Base-by-base conservation (phyloP, 2,797 vertebrate species). In the Silurus lanzhouensis region DNA sequence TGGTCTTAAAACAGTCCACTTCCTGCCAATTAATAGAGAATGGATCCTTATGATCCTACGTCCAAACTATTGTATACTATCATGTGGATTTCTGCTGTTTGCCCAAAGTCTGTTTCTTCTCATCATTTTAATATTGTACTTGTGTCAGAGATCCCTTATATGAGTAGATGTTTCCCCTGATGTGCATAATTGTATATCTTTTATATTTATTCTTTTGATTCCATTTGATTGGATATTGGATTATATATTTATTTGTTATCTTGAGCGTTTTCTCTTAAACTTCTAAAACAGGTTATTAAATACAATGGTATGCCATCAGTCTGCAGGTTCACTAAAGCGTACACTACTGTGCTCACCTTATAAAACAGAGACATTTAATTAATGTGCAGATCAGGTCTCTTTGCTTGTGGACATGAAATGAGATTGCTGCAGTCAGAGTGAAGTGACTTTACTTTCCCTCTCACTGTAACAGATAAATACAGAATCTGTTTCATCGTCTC, bases 361-460 rank as follows among this genome's bases (percentile, higher is more conserved):
- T 25, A 58, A 76, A 76, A 27, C 9, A 60, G 17, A 52, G 67
- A 27, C 22, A 61, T 31, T 72, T 72, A 52, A 85, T 85, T 81
- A 81, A 81, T 57, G 68, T 82, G 84, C 78, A 75, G 60, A 57
- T 27, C 84, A 76, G 48, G 64, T 82, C 48, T 19, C 52, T 68
- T 58, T 85, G 71, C 79, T 85, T 46, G 68, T 48, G 70, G 78
- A 74, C 78, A 60, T 31, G 66, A 57, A 85, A 64, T 72, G 84
- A 72, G 46, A 72, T 81, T 74, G 78, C 78, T 44, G 78, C 78
- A 82, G 48, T 82, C 70, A 8, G 71, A 82, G 66, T 67, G 48
- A 76, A 71, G 76, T 71, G 19, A 63, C 38, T 79, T 22, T 17
- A 13, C 38, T n/a, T 63, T 63, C 44, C n/a, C 20, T 58, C 15